A percentile compares a stretch with the other conserved stretches of the same genome.
These are phyloP conservation scores for Drosophila parabipectinata DNA, from an alignment of 1,140 invertebrate genomes.

Conservation along the genomic window DNA sequence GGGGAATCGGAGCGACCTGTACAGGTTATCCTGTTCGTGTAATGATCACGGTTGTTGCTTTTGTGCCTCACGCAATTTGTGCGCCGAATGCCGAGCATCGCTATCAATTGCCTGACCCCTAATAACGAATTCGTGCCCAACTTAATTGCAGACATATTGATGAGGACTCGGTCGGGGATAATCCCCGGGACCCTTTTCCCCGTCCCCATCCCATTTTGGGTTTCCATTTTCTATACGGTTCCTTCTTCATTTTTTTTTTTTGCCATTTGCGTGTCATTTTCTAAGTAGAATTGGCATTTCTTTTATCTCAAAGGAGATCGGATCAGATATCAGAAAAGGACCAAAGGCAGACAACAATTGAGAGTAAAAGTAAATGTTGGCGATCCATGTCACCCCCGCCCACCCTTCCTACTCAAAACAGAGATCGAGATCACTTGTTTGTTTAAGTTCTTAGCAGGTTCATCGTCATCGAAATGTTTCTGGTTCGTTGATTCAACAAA, in stretches of 20 bases:
- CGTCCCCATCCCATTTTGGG: not conserved
- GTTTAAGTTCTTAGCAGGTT: constrained; percentile 77
- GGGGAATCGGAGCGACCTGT: constrained; percentile 25
- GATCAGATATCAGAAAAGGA: constrained; percentile 75
- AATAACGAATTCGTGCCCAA: constrained; percentile 64
- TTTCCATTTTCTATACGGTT: constrained; percentile 22
- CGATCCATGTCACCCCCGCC: constrained; percentile 46
- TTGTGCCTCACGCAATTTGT: constrained; percentile 61
- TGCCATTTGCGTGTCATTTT: constrained; percentile 80
- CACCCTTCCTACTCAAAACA: constrained; percentile 6
- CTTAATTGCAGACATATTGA: constrained; percentile 67
- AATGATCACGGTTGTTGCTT: constrained; percentile 49
- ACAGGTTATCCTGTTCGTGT: constrained; percentile 53
- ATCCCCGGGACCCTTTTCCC: constrained; percentile 44
- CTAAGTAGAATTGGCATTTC: constrained; percentile 75
- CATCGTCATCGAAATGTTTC: constrained; percentile 62
- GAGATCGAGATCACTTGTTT: constrained; percentile 75
- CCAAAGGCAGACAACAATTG: constrained; percentile 43
- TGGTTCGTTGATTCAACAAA: constrained; percentile 75
- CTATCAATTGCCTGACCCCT: constrained; percentile 63
- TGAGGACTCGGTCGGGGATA: constrained; percentile 41
- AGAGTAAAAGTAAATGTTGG: constrained; percentile 77
- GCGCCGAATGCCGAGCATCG: constrained; percentile 34
- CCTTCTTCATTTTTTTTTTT: constrained; percentile 21
- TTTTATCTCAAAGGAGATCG: constrained; percentile 47